Percentiles rank a stretch among this genome's conserved stretches.
phyloP scores from a whole-genome alignment of 2,797 vertebrate species.

The Sebastes melanostomus region DNA sequence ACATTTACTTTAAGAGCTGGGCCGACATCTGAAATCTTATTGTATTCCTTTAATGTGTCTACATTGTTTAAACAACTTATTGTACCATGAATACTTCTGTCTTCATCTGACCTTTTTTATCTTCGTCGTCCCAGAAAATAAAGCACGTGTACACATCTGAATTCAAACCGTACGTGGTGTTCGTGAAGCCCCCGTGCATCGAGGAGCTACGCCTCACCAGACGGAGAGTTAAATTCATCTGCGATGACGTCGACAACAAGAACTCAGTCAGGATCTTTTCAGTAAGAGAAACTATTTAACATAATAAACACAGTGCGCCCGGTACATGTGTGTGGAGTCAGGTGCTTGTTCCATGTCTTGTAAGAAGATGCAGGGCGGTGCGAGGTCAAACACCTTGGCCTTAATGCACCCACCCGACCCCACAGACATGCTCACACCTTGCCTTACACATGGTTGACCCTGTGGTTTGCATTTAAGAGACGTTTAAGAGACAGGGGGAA shows the following conservation, averaged over 20 bases:
- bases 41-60: neutral
- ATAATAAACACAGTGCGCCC: conserved; percentile 30
- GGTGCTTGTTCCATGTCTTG: conserved; percentile 44
- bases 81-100: neutral
- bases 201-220: conserved; percentile 91
- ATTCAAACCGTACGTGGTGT: conserved; percentile 95
- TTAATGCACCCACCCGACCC: neutral
- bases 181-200: conserved; percentile 91
- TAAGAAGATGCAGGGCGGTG: conserved; percentile 38
- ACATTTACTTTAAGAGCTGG: neutral
- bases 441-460: conserved; percentile 23
- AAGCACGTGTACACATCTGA: conserved; percentile 88
- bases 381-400: conserved; percentile 42
- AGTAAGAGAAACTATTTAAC: conserved; percentile 79
- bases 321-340: conserved; percentile 18
- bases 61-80: neutral
- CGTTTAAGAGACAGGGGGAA: conserved; percentile 46
- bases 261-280: conserved; percentile 85
- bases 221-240: conserved; percentile 89
- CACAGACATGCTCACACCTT: conserved; percentile 1
- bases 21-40: neutral
- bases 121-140: conserved; percentile 79
- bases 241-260: conserved; percentile 81
- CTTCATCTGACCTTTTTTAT: conserved; percentile 12
- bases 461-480: conserved; percentile 45